Base-by-base conservation (phyloP, 2,888 invertebrate species). In the Netelia fuscicornis region DNA sequence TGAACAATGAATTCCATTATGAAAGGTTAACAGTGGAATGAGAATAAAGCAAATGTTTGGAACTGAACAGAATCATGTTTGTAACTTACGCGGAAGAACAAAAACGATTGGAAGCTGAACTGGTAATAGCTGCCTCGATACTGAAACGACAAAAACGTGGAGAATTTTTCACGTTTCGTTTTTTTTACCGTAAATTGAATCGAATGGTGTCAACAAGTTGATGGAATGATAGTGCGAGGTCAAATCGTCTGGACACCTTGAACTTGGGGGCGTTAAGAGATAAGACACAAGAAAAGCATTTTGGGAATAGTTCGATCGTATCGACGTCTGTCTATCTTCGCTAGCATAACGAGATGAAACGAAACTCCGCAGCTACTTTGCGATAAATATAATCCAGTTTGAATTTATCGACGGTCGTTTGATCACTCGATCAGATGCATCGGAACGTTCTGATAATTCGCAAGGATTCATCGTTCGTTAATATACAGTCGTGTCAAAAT, bases 341-440 rank as follows among this genome's bases (percentile, higher is more conserved):
- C 52, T 64, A 13, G n/a, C 48, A 64, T 64, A 64, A 64, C 25
- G 54, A 65, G 20, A 37, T 6, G n/a, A 65, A 68, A 72, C 60
- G 44, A 23, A 72, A 44, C 44, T 20, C 58, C 17, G 17, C 20
- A n/a, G 11, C 58, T 8, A 5, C 37, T 6, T 37, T n/a, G 23
- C 13, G 13, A 54, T 3, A 67, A 67, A 56, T 48, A 13, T 48
- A 13, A 13, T 48, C 10, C 13, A 1, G 48, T 48, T 48, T 48
- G 37, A 6, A 37, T 37, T 37, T 6, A 37, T 48, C 13, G 48
- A 13, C 0, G 1, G 48, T 13, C 1, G 48, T 48, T 48, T 48
- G 13, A 48, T 48, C 48, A 48, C 10, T 13, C 48, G 5, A 10
- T 10, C 3, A 48, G 13, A 2, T 48, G 48, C 48, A 13, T 48